Base-by-base conservation (phyloP, 2,888 invertebrate genomes). In the Agonopterix arenella region DNA sequence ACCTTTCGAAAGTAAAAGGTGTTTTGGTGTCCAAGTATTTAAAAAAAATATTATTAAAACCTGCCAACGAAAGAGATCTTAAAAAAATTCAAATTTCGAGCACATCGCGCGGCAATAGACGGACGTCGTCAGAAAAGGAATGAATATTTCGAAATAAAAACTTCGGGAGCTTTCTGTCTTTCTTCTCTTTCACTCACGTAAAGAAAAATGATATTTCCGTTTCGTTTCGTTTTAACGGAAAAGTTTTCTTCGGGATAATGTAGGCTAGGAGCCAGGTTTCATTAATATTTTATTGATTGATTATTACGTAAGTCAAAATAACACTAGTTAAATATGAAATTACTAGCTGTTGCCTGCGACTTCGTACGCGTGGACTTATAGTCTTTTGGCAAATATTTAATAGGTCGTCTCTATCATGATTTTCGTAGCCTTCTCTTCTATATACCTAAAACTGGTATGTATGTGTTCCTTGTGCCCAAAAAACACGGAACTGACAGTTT, bases 111-210 rank as follows among this genome's bases (percentile, higher is more conserved):
- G 71, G 59, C 67, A 68, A 54, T 57, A 59, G 61, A 61, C 68
- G 62, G 61, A 63, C 66, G 69, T 64, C 58, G 73, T 57, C 68
- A 55, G 66, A 70, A 68, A 72, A 71, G 71, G 75, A 81, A 80
- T 83, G 80, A 68, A 42, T 16, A 53, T 68, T 68, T 71, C 60
- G 55, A 62, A 65, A 62, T 61, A 45, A 61, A 64, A 73, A 72
- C 58, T 68, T 69, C 67, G 63, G 59, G 61, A 57, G 66, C 66
- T 83, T 82, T 83, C 82, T 76, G 74, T 77, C 59, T 73, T 75
- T 68, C 68, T 72, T 85, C 79, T 53, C 73, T 59, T 61, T 81
- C 64, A 47, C 64, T 61, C 73, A 52, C 59, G 54, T 50, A 58
- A 52, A 57, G 53, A 53, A 60, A 60, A 62, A 52, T 53, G 52